Evolutionary conservation across 2,888 invertebrate genomes (phyloP).

Genomic region (Onchidella celtica): DNA sequence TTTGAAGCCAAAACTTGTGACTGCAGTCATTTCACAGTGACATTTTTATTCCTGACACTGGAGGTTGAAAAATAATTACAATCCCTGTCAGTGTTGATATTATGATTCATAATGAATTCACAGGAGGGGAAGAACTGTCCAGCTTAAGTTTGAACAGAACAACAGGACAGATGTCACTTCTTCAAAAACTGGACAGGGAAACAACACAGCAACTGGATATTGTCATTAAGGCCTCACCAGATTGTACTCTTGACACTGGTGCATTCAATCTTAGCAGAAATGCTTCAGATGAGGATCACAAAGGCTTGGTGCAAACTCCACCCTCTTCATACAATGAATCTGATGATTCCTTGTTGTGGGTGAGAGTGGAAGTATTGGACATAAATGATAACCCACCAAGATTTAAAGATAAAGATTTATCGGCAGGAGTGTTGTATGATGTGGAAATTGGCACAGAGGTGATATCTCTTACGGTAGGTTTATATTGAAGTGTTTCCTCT

Average conservation of each 20-base stretch:
- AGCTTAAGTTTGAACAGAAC: conserved; percentile 36
- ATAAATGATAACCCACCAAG: conserved; percentile 94
- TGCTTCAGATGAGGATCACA: not conserved
- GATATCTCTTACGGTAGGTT: conserved; percentile 47
- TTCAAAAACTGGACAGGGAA: conserved; percentile 65
- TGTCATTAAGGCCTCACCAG: conserved; percentile 65
- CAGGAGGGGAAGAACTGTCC: not conserved
- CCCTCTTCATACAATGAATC: conserved; percentile 50
- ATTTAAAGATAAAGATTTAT: conserved; percentile 89
- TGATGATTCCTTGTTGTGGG: conserved; percentile 66
- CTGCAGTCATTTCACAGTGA: too few relatives aligned
- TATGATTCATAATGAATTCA: too few relatives aligned
- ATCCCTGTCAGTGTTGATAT: too few relatives aligned
- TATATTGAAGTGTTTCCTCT: too few relatives aligned
- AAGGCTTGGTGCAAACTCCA: conserved; percentile 16
- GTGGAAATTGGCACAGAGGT: conserved; percentile 89
- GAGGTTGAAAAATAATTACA: too few relatives aligned
- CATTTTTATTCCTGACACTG: too few relatives aligned
- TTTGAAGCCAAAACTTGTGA: too few relatives aligned
- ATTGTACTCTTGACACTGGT: conserved; percentile 56
- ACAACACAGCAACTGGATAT: conserved; percentile 51
- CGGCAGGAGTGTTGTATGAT: conserved; percentile 96
- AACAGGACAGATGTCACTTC: conserved; percentile 54
- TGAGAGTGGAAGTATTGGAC: conserved; percentile 84
- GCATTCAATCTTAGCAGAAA: not conserved